Evolutionary conservation across 2,113 vertebrate species (phyloP).

Genomic region (Eretmochelys imbricata): DNA sequence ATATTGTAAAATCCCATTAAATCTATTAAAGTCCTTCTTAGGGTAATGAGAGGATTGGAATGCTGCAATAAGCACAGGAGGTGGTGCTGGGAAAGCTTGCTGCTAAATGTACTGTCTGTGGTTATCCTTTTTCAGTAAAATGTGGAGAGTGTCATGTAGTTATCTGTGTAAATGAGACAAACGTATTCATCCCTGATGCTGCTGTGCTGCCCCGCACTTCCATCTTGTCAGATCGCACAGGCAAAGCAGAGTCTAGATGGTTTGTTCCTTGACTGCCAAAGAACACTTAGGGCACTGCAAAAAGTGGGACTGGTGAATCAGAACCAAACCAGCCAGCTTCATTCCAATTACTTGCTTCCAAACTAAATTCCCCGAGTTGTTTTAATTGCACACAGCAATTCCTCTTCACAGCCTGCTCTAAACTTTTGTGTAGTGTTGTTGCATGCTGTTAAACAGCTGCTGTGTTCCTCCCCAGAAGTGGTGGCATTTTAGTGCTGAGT

Average conservation of each 20-base stretch:
- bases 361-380: neutral
- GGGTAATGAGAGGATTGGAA: neutral
- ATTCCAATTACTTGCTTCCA: neutral
- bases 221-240: neutral
- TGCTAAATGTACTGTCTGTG: neutral
- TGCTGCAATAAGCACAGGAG: neutral
- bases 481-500: neutral
- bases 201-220: no score
- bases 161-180: rapidly evolving
- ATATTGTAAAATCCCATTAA: conserved; percentile 6
- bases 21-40: neutral
- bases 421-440: neutral
- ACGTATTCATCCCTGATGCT: rapidly evolving
- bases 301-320: neutral
- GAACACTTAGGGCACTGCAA: neutral
- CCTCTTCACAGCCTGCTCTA: neutral
- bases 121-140: rapidly evolving
- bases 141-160: rapidly evolving
- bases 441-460: neutral
- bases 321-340: neutral
- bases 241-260: neutral
- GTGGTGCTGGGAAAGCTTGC: neutral
- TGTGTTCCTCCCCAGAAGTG: neutral
- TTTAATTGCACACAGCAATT: neutral
- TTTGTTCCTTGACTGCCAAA: neutral